phyloP scores from a whole-genome alignment of 2,888 invertebrate species.

The Drosophila meridiana region DNA sequence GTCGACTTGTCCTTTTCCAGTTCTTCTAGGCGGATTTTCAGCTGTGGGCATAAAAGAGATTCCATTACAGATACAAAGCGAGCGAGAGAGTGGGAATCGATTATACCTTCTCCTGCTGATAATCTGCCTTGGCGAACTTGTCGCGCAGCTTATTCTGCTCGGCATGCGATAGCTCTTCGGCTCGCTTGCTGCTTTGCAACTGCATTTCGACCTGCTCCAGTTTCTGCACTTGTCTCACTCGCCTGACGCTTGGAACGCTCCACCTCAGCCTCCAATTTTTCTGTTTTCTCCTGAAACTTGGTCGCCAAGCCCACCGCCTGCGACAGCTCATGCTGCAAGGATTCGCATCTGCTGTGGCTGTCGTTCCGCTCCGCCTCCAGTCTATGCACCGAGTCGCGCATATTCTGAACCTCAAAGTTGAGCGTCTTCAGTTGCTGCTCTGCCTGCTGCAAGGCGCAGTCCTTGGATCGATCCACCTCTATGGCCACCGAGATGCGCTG shows the following conservation, averaged over 20 bases:
- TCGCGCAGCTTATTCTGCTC: constrained; percentile 85
- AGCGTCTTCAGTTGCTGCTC: constrained; percentile 88
- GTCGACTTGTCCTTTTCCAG: constrained; percentile 88
- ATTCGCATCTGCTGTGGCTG: constrained; percentile 86
- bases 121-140: constrained; percentile 85
- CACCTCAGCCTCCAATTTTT: constrained; percentile 86
- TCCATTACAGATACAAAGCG: background rate
- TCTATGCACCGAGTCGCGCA: constrained; percentile 65
- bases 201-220: constrained; percentile 84
- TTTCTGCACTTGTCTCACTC: constrained; percentile 66
- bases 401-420: constrained; percentile 67
- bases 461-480: constrained; percentile 91
- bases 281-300: constrained; percentile 89
- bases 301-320: constrained; percentile 90
- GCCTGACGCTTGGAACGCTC: constrained; percentile 29
- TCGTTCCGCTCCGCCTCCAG: constrained; percentile 84
- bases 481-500: constrained; percentile 92
- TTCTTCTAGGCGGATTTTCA: constrained; percentile 87
- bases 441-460: constrained; percentile 88
- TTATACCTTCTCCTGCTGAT: constrained; percentile 86
- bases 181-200: constrained; percentile 78
- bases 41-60: constrained; percentile 45
- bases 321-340: constrained; percentile 90
- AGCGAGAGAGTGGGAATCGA: background rate
- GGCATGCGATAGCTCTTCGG: constrained; percentile 83